Base-by-base conservation (phyloP, 2,113 vertebrate genomes). In the Romanogobio albipinnatus region DNA sequence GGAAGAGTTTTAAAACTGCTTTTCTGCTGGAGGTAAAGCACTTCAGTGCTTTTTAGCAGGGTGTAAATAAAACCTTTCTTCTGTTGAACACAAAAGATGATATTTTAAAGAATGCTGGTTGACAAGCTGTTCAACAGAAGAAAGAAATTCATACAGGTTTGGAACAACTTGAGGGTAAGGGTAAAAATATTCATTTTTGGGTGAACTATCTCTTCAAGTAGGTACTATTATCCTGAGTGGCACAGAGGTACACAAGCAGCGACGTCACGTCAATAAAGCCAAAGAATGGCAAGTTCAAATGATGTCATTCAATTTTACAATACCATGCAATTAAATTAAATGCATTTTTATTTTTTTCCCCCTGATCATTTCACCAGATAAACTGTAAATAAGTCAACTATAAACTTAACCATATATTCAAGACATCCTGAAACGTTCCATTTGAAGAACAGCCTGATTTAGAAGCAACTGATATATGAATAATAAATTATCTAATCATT, bases 1-100 rank as follows among this genome's bases (percentile, higher is more conserved):
- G 77, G 86, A 77, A 45, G 59, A 76, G 39, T 77, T 90, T 89
- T 89, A 89, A 22, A 78, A 24, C 26, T 80, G 47, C 73, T 17
- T 66, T 14, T 19, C 2, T 22, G 7, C 53, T 78, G 56, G 82
- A 76, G 43, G 36, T 77, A 75, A 75, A 89, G 80, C 56, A 78
- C 78, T 80, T 49, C 88, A 74, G 86, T 68, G 26, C 19, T 76
- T 39, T 39, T 33, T 47, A 68, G 61, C 61, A n/a, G 77, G 36
- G 49, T 4, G 49, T 86, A 88, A 83, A 88, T 86, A 76, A 83
- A 83, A 78, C 43, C 36, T 39, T 39, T 39, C 39, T 39, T 39
- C 6, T 39, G 39, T 7, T 39, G 39, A 39, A 39, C 39, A 39
- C 6, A 6, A 39, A 39, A 39, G 5, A 39, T 1, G 39, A 39